Evolutionary conservation across 2,888 invertebrate genomes (phyloP), one percentile per base, ranked within the genome.

Genomic region (Synanthedon tipuliformis): DNA sequence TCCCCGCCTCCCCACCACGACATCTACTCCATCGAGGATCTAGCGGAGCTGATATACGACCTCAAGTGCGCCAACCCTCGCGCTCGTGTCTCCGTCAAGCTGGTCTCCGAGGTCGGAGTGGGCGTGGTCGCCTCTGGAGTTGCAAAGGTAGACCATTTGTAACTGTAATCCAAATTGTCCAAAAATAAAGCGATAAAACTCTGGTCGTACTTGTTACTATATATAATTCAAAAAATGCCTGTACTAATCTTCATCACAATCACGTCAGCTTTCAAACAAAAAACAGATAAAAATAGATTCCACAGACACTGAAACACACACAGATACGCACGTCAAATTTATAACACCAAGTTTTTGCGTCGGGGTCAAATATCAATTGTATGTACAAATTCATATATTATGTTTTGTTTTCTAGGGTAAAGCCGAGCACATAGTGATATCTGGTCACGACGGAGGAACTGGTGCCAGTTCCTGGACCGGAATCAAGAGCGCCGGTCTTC

Each of bases 1-100:
- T 98, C 98, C 0, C 99, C 99, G 5, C 99, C 99, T 10, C 99
- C 99, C 2, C 99, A 99, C 87, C 99, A 99, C 88, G 99, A 99
- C 72, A 99, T 99, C 81, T 99, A 99, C 87, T 98, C 98, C 51
- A 99, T 99, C 74, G 99, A 99, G 83, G 99, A 99, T 89, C 88
- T 99, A 67, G 97, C 99, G 0, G 97, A 99, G 81, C 89, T 99
- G 53, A 99, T 99, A 71, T 99, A 99, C 75, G 99, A 99, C 85
- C 88, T 99, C 60, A 99, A 99, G 81, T 97, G 96, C 71, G 96
- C 98, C 57, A 99, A 99, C 87, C 99, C 99, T 0, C 88, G 89
- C 53, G 99, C 99, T 0, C 89, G 98, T 57, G 96, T 99, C 65
- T 98, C 98, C 27, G 99, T 99, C 2, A 99, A 99, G 78, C 89